Base-by-base conservation (phyloP, 2,113 vertebrate species). In the Paratilapia polleni region DNA sequence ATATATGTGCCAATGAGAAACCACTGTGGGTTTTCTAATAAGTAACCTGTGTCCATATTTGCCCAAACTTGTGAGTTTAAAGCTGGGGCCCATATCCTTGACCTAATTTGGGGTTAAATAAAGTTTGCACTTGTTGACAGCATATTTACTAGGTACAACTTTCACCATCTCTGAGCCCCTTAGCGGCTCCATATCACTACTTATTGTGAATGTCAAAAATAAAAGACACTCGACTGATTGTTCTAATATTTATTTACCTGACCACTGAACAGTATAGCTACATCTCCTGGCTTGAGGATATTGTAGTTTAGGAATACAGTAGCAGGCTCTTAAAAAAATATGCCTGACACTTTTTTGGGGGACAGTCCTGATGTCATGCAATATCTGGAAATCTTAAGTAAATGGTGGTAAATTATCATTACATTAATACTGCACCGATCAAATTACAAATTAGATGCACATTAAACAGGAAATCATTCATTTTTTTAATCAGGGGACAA, bases 31-130 rank as follows among this genome's bases (percentile, higher is more conserved):
- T 54, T 87, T 93, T 93, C 89, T 95, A 96, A 96, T 96, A 92
- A 95, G 91, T 96, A 96, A 96, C 91, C 86, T 80, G 58, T 94
- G 94, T 96, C 92, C 94, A 95, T 95, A 95, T 96, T 96, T 96
- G 94, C 90, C 94, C 93, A 93, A 95, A 95, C 94, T 80, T 90
- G 85, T 83, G 90, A 88, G 84, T 95, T 93, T 85, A 91, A 89
- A 92, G 91, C 92, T 84, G 92, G 82, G 95, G 85, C 85, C 77
- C 92, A 87, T 93, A 93, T 94, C 95, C 95, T 95, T 96, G 96
- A 96, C 95, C 94, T 93, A 87, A 91, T 89, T 87, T 83, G 64
- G 92, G 95, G 95, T 96, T 96, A 95, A 96, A 94, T 95, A 95
- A 96, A 95, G 95, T 95, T 95, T 94, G 90, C 63, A 57, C 19